Conservation (phyloP, 1,140 invertebrate genomes). For the Bacillus rossius region DNA sequence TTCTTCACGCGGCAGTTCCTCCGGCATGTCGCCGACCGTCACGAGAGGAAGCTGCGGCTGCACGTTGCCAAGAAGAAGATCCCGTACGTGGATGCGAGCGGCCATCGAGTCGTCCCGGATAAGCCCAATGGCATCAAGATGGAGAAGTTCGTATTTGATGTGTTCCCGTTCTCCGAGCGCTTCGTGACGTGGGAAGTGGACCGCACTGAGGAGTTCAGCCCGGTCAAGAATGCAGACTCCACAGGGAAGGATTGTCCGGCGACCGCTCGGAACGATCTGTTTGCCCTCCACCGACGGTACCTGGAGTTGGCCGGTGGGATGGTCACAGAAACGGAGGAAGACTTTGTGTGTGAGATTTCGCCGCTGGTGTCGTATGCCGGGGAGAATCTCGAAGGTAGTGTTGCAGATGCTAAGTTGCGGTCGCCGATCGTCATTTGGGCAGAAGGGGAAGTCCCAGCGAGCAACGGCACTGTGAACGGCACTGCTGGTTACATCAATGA, state of each 20-base stretch:
- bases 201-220: slow-evolving; percentile 92
- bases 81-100: slow-evolving; percentile 71
- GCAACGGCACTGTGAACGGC: slow-evolving; percentile 13
- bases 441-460: no score
- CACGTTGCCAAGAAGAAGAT: slow-evolving; percentile 99
- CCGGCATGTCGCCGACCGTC: slow-evolving; percentile 51
- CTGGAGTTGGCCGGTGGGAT: slow-evolving; percentile 76
- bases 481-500: no score
- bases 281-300: slow-evolving; percentile 76
- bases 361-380: slow-evolving; percentile 88
- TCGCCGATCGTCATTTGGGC: background rate
- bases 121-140: slow-evolving; percentile 96
- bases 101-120: slow-evolving; percentile 65
- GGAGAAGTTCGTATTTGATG: slow-evolving; percentile 99
- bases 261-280: slow-evolving; percentile 75
- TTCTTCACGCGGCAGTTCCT: slow-evolving; percentile 91
- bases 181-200: slow-evolving; percentile 93
- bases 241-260: slow-evolving; percentile 86
- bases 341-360: slow-evolving; percentile 82
- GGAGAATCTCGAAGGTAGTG: slow-evolving; percentile 66
- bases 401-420: slow-evolving; percentile 60
- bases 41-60: slow-evolving; percentile 71
- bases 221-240: slow-evolving; percentile 89
- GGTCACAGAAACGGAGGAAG: slow-evolving; percentile 31
- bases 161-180: slow-evolving; percentile 87